Base-by-base conservation (phyloP, 2,797 vertebrate genomes). In the Melanotaenia pygmaea region DNA sequence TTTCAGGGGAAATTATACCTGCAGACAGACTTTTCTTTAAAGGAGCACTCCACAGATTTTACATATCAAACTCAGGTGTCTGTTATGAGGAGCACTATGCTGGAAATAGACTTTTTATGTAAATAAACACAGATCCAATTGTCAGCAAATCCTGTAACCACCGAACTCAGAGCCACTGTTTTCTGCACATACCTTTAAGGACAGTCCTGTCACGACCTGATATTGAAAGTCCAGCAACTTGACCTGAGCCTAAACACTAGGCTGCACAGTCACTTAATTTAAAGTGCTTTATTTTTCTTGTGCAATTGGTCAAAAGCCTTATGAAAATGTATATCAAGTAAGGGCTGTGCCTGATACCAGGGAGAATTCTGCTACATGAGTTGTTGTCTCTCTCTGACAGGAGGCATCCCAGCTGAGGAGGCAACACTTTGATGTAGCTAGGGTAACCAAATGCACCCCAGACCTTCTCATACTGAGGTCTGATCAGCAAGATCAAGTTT, bases 281-380 rank as follows among this genome's bases (percentile, higher is more conserved):
- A 11, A n/a, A 26, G 11, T 1, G 37, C 20, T 57, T 32, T n/a
- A 18, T 50, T 59, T 18, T 24, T 35, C n/a, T 47, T 59, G 22
- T 53, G 22, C 26, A 67, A 67, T 5, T 59, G 20, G 65, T 28
- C 28, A n/a, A 58, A 56, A 35, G 54, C 45, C 43, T 35, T 58
- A 47, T 59, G 1, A 47, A 47, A 67, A 67, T 59, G 7, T 24
- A 67, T 32, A 40, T 8, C 1, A 30, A 32, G 20, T 58, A 45
- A 67, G 58, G 58, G 20, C 26, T 58, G 20, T 53, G 51, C 51
- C 51, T 3, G 12, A 50, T n/a, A 50, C 18, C 20, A n/a, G 20
- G 4, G 20, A 67, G 38, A 43, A 16, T 12, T 68, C 56, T 57
- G 28, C 66, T 40, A 47, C 53, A 67, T 10, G 30, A 68, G n/a